Conservation (phyloP, 2,797 vertebrate genomes). For the Galaxias olidus region DNA sequence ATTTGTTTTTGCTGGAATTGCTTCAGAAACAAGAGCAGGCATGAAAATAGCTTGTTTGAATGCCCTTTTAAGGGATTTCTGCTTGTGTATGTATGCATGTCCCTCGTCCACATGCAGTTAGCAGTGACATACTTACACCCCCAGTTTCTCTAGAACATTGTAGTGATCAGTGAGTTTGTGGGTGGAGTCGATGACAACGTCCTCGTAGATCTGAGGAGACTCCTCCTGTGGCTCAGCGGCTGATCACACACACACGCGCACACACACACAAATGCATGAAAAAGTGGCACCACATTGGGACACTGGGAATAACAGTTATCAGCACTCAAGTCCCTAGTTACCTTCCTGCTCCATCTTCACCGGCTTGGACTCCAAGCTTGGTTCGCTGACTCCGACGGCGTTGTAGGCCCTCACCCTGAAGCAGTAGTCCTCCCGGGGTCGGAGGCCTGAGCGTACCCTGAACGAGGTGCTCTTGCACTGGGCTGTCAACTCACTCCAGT, state of each 20-base stretch:
- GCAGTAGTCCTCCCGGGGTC: constrained; percentile 61
- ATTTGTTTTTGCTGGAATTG: neutral
- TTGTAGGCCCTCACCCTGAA: constrained; percentile 79
- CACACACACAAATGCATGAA: constrained; percentile 1
- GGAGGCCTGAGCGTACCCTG: constrained; percentile 64
- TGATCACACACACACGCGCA: constrained; percentile 13
- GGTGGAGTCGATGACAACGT: constrained; percentile 70
- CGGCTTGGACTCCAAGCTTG: constrained; percentile 68
- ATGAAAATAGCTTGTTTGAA: neutral
- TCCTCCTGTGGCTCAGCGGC: constrained; percentile 40
- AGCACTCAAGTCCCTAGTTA: constrained; percentile 28
- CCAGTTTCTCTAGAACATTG: constrained; percentile 80
- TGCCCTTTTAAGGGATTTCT: too few species aligned
- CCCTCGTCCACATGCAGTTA: neutral
- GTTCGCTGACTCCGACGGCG: constrained; percentile 71
- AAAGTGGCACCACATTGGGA: neutral
- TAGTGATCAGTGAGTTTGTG: constrained; percentile 79
- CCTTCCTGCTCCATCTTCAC: constrained; percentile 74
- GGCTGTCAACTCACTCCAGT: constrained; percentile 69
- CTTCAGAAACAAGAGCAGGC: neutral
- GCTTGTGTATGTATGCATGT: neutral
- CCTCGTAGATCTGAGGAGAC: constrained; percentile 40
- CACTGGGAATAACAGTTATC: neutral
- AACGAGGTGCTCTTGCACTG: constrained; percentile 75
- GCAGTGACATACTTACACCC: constrained; percentile 78